These are phyloP conservation scores for Micronycteris hirsuta DNA, from an alignment of 2,113 vertebrate species.

Conservation along the genomic window DNA sequence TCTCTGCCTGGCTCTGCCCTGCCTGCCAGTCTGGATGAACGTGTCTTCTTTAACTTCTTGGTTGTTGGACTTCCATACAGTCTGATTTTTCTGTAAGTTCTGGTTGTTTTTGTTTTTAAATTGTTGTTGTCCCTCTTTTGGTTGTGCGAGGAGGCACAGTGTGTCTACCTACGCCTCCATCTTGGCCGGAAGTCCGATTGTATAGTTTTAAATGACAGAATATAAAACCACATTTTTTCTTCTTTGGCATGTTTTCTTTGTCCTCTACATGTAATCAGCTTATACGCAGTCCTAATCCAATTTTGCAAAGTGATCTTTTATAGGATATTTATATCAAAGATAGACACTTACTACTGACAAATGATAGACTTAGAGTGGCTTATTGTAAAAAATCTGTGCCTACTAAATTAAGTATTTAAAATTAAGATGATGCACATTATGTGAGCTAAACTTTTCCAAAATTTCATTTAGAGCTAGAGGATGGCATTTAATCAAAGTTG, in stretches of 20 bases:
- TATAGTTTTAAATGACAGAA: background rate
- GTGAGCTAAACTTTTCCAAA: background rate
- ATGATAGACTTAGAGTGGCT: background rate
- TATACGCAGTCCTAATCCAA: background rate
- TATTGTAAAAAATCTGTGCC: background rate
- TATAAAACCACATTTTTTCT: background rate
- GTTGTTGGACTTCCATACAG: too few relatives aligned
- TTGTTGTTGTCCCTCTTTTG: too few relatives aligned
- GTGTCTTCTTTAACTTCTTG: too few relatives aligned
- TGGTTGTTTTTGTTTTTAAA: too few relatives aligned
- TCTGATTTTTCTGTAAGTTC: too few relatives aligned
- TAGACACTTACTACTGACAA: background rate
- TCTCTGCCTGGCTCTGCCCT: too few relatives aligned
- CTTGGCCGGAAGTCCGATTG: too few relatives aligned
- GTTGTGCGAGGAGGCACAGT: too few relatives aligned
- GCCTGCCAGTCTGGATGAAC: too few relatives aligned
- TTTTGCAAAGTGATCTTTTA: background rate
- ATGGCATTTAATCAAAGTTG: background rate
- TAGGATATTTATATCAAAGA: background rate
- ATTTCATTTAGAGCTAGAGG: background rate
- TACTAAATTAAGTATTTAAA: constrained; percentile 39
- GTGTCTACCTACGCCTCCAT: too few relatives aligned
- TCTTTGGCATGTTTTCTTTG: background rate
- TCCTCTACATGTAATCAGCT: background rate
- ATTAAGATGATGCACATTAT: background rate